These are phyloP conservation scores for Chlorodrepanis virens DNA, from an alignment of 2,113 vertebrate genomes.

Conservation along the genomic window DNA sequence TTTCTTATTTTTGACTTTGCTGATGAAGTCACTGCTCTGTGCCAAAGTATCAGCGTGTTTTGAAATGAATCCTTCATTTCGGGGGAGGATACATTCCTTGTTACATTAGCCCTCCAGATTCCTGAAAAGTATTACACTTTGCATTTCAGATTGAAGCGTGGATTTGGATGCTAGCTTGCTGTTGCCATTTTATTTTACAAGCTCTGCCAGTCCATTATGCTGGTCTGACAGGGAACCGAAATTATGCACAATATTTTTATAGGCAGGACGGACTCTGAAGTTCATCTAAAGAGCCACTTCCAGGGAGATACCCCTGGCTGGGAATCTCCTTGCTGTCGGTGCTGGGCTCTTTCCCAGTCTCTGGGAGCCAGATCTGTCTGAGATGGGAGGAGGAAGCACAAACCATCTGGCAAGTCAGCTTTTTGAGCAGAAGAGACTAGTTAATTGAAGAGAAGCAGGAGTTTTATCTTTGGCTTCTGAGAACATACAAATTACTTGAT, in stretches of 20 bases:
- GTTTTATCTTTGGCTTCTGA: neutral
- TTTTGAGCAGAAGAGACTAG: neutral
- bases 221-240: neutral
- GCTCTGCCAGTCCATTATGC: neutral
- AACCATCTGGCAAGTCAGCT: constrained; percentile 1
- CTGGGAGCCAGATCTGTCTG: neutral
- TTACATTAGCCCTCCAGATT: neutral
- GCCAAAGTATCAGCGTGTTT: neutral
- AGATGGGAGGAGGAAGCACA: neutral
- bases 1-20: neutral
- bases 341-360: constrained; percentile 10
- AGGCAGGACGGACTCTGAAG: neutral
- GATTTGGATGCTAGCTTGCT: neutral
- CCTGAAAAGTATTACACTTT: neutral
- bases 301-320: neutral
- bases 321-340: neutral
- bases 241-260: neutral
- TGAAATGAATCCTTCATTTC: neutral
- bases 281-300: neutral
- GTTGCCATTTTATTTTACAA: neutral
- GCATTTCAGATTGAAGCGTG: neutral
- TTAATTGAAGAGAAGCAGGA: neutral
- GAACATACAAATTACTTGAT: neutral
- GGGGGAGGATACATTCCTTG: neutral
- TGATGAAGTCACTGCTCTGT: neutral